Base-by-base conservation (phyloP, 2,797 vertebrate species). In the Sarcophilus harrisii region DNA sequence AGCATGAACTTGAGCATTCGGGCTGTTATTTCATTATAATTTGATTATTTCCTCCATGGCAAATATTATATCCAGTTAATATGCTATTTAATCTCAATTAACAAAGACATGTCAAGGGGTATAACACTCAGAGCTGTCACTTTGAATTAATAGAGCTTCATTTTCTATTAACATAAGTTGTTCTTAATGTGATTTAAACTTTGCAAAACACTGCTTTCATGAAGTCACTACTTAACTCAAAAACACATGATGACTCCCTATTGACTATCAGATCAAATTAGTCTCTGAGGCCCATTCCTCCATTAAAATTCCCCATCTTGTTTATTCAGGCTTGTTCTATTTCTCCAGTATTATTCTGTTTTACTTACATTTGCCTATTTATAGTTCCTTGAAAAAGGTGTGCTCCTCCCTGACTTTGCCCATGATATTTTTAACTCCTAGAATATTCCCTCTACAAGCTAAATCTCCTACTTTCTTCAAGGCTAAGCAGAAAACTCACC, bases 11-110 rank as follows among this genome's bases (percentile, higher is more conserved):
- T 96, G 11, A 66, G 66, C 55, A 52, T 94, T 95, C 58, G 95
- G 49, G 54, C 90, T 52, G 58, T 92, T 58, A 93, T 92, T 94
- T 18, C 55, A 57, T 87, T 94, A 89, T 60, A 90, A 96, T 57
- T 89, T 92, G 62, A 95, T 49, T 2, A 90, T 96, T 94, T 96
- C 18, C 45, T 95, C 92, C 32, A 57, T 90, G 1, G 93, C 21
- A 96, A 95, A 54, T 93, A 90, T 52, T 94, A 87, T 94, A 90
- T 94, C 52, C 60, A 58, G 11, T n/a, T 94, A 97, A 95, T 73
- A 45, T 91, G 11, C 90, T 95, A 89, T 93, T 92, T 96, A 60
- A 93, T 66, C 81, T 93, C 10, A 94, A 49, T 91, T 93, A 92
- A 87, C 57, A 45, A 93, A 30, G 55, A 57, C 73, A 57, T 57